These are phyloP conservation scores for Actinia equina DNA, from an alignment of 64 coral and sea anemone genomes.

Conservation along the genomic window DNA sequence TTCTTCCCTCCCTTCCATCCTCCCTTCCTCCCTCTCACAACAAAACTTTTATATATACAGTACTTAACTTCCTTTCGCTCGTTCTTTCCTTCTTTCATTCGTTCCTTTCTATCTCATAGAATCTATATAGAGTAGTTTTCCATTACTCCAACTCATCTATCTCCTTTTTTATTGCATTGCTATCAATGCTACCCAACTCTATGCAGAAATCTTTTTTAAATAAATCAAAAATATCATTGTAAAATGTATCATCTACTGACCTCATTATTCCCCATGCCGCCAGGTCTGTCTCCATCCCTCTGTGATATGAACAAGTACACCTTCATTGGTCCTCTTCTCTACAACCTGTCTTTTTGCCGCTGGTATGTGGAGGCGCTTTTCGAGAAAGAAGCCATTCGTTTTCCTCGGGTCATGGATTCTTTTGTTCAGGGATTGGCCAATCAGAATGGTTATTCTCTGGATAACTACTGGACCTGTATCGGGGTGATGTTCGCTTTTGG, in stretches of 20 bases:
- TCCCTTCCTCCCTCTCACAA: too few species aligned
- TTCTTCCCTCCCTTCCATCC: too few species aligned
- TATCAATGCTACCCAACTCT: too few species aligned
- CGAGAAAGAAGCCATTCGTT: conserved; percentile 53
- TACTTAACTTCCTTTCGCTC: too few species aligned
- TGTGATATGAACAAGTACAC: conserved; percentile 37
- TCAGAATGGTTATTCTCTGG: conserved; percentile 31
- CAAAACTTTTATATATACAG: too few species aligned
- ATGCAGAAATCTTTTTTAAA: too few species aligned
- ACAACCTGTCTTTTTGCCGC: conserved; percentile 44
- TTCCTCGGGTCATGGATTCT: conserved; percentile 4
- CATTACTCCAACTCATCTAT: too few species aligned
- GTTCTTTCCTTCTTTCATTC: too few species aligned
- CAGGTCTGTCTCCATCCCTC: conserved; percentile 46
- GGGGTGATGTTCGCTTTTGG: conserved; percentile 43
- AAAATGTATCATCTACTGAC: background rate
- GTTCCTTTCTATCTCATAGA: too few species aligned
- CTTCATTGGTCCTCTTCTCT: conserved; percentile 21
- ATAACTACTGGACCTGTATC: conserved; percentile 47
- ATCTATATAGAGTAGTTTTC: too few species aligned
- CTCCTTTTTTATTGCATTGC: too few species aligned
- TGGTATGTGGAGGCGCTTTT: conserved; percentile 57
- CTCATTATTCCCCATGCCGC: background rate
- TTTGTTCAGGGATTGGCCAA: conserved; percentile 14
- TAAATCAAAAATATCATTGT: background rate